Evolutionary conservation across 2,113 vertebrate species (phyloP).

Genomic region (Zeus faber): DNA sequence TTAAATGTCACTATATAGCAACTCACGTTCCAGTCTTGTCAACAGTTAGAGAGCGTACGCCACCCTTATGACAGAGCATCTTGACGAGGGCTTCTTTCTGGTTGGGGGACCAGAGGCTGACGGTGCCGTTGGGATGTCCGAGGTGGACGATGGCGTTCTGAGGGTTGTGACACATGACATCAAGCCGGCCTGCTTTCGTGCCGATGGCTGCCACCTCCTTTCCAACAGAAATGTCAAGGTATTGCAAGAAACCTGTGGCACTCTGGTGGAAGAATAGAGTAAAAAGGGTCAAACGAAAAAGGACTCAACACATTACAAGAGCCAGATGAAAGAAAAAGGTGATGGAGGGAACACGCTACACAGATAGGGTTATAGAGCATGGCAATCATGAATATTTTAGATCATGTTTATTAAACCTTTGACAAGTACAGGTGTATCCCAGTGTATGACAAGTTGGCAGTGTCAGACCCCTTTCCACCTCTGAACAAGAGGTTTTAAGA

Average conservation of each 20-base stretch:
- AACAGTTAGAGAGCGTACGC: constrained; percentile 78
- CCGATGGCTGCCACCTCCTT: constrained; percentile 80
- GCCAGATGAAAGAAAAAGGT: too few species aligned
- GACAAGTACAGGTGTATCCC: too few species aligned
- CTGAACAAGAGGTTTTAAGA: too few species aligned
- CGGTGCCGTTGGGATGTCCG: constrained; percentile 82
- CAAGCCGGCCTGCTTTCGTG: constrained; percentile 79
- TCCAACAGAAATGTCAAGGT: constrained; percentile 86
- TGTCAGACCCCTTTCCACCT: too few species aligned
- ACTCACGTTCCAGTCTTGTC: constrained; percentile 87
- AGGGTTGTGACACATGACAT: constrained; percentile 87
- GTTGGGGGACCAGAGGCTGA: constrained; percentile 88
- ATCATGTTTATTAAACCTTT: too few species aligned
- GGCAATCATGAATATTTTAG: too few species aligned
- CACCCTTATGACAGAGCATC: constrained; percentile 86
- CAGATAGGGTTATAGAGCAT: too few species aligned
- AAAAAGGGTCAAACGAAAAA: not conserved
- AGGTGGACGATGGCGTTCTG: constrained; percentile 85
- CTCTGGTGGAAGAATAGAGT: constrained; percentile 66
- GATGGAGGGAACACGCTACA: too few species aligned
- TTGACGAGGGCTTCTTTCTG: constrained; percentile 83
- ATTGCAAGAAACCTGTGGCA: constrained; percentile 85
- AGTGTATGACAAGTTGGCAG: too few species aligned
- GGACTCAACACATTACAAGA: too few species aligned
- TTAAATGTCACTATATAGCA: not conserved